Base-by-base conservation (phyloP, 2,888 invertebrate species). In the Helleia helle region DNA sequence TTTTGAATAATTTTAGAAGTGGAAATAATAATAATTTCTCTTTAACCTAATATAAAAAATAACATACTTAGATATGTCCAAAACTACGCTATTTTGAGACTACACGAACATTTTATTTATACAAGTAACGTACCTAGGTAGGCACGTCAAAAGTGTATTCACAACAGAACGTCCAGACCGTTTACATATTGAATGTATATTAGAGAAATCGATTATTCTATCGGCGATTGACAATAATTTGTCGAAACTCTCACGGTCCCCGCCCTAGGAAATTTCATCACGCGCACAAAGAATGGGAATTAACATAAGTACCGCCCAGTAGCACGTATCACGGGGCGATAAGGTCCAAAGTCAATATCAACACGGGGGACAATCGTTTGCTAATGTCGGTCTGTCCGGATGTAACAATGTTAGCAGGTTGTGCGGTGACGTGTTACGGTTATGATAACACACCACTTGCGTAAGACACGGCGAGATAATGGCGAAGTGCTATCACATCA, bases 321-420 rank as follows among this genome's bases (percentile, higher is more conserved):
- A 47, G 42, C 38, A 26, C 46, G 47, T 54, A 51, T 48, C 36
- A 40, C 48, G 38, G 44, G 2, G 41, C 2, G 8, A 39, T 50
- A 56, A 46, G 44, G 52, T 48, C 29, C 26, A 44, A 29, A 47
- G 43, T 54, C 13, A 30, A 26, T 25, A 36, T 30, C 27, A 40
- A 41, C 40, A 43, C 42, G 43, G 46, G 46, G 49, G 46, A 45
- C n/a, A n/a, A n/a, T n/a, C n/a, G n/a, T n/a, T n/a, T n/a, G 63
- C 65, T 72, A 80, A 80, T 77, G 69, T 54, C 68, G 76, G 66
- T 18, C 66, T 68, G 71, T 67, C 65, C 54, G 63, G 61, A 68
- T 73, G 58, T 67, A 18, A 36, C 61, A 50, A 45, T 58, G 62
- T 58, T 56, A 55, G 51, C 66, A 61, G 58, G 63, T 62, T 59